Evolutionary conservation across 1,140 invertebrate genomes (phyloP).

Genomic region (Brachionus manjavacas): DNA sequence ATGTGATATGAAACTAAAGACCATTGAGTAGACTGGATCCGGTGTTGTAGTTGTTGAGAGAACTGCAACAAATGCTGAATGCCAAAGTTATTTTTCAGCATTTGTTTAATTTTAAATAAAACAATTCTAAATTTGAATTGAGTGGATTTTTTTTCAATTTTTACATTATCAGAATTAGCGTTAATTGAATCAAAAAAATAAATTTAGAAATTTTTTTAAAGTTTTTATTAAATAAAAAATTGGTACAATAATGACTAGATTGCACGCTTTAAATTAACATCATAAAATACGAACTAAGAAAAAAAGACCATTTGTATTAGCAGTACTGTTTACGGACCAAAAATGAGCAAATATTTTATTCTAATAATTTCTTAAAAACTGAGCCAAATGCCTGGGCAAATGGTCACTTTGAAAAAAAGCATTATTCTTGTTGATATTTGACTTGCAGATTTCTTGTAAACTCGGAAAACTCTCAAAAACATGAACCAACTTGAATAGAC

Average conservation of each 20-base stretch:
- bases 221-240: too few relatives aligned
- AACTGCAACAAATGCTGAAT: too few relatives aligned
- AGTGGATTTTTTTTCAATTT: too few relatives aligned
- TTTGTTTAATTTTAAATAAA: too few relatives aligned
- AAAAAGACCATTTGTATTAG: conserved; percentile 16
- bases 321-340: background rate
- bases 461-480: background rate
- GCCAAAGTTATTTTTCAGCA: too few relatives aligned
- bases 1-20: too few relatives aligned
- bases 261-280: background rate
- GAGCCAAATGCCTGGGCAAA: background rate
- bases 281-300: background rate
- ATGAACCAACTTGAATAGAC: background rate
- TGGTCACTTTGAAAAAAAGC: background rate
- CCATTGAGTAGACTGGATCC: too few relatives aligned
- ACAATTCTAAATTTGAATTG: too few relatives aligned
- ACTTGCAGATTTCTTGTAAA: conserved; percentile 14
- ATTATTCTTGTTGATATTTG: background rate
- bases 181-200: too few relatives aligned
- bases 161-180: too few relatives aligned
- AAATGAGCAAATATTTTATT: background rate
- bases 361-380: background rate
- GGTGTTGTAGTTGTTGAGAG: too few relatives aligned
- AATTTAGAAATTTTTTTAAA: too few relatives aligned
- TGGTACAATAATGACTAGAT: conserved; percentile 8